Base-by-base conservation (phyloP, 2,113 vertebrate genomes). In the Scomber colias region DNA sequence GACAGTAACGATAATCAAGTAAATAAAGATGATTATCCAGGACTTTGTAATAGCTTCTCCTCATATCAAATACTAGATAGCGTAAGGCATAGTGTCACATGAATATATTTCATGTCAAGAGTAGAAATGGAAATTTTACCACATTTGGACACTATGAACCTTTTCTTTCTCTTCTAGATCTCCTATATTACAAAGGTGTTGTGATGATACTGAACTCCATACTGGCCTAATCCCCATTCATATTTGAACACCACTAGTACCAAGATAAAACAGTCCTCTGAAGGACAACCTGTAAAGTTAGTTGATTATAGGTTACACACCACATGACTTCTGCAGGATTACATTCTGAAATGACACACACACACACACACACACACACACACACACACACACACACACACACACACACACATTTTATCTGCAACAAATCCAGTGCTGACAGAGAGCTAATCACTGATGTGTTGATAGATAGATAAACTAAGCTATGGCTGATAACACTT, bases 341-440 rank as follows among this genome's bases (percentile, higher is more conserved):
- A 72, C 46, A 12, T 27, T 11, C 19, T 66, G 27, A 65, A 71
- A 31, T 0, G 3, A 62, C 56, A 61, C 46, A 53, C 24, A 48
- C 62, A 62, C 56, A 61, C 46, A 53, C 24, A 48, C 62, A 27
- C 31, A 62, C 56, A 61, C 46, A 53, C 24, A 48, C 62, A 27
- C 24, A 27, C 24, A 27, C 24, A 27, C 24, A 60, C 64, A 70
- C 55, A 53, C 65, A 59, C 5, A 31, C 2, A 30, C 6, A 53
- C 24, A 49, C 51, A 65, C 51, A 19, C 62, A 44, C 24, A 49
- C 5, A 54, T 54, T 54, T 54, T 21, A 19, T 54, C 51, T 19
- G n/a, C 17, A 54, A 11, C n/a, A 40, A 9, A 77, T 77, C 17
- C 21, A 30, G 21, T 31, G 66, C 45, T 3, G 2, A 11, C 56